Evolutionary conservation across 2,888 invertebrate species (phyloP).

Genomic region (Trichopria drosophilae): DNA sequence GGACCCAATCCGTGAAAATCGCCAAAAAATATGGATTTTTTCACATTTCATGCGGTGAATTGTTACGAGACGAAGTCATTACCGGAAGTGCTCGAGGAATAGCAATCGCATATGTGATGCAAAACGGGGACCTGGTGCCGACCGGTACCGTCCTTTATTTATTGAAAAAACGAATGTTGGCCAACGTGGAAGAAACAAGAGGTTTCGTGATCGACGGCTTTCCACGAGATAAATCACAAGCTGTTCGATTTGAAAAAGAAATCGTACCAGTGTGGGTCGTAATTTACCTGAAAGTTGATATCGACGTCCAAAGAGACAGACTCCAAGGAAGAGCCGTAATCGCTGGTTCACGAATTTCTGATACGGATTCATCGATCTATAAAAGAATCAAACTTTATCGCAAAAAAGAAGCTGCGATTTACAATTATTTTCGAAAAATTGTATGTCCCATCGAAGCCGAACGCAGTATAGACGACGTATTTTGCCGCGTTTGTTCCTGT

Average conservation of each 20-base stretch:
- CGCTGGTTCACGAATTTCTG: constrained; percentile 65
- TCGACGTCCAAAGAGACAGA: constrained; percentile 27
- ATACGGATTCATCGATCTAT: constrained; percentile 64
- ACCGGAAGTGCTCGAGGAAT: constrained; percentile 37
- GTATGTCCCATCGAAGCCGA: constrained; percentile 40
- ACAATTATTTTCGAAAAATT: constrained; percentile 59
- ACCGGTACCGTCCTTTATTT: constrained; percentile 40
- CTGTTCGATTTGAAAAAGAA: constrained; percentile 36
- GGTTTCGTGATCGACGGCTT: constrained; percentile 45
- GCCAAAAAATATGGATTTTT: constrained; percentile 36
- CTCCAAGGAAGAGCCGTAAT: constrained; percentile 58
- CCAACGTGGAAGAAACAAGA: constrained; percentile 12
- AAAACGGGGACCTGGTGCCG: constrained; percentile 40
- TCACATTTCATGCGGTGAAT: constrained; percentile 32
- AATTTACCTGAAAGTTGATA: constrained; percentile 35
- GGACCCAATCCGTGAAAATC: constrained; percentile 33
- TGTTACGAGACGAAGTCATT: constrained; percentile 41
- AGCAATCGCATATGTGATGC: constrained; percentile 42
- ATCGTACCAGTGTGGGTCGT: constrained; percentile 38
- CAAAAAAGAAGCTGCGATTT: constrained; percentile 62
- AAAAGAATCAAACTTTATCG: constrained; percentile 65
- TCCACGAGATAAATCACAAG: constrained; percentile 39
- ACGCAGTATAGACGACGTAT: constrained; percentile 27
- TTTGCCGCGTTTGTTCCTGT: constrained; percentile 29
- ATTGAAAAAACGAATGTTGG: constrained; percentile 37